Percentiles rank a stretch among this genome's conserved stretches.
phyloP scores from a whole-genome alignment of 2,888 invertebrate species.

The Nomada hirtipes region DNA sequence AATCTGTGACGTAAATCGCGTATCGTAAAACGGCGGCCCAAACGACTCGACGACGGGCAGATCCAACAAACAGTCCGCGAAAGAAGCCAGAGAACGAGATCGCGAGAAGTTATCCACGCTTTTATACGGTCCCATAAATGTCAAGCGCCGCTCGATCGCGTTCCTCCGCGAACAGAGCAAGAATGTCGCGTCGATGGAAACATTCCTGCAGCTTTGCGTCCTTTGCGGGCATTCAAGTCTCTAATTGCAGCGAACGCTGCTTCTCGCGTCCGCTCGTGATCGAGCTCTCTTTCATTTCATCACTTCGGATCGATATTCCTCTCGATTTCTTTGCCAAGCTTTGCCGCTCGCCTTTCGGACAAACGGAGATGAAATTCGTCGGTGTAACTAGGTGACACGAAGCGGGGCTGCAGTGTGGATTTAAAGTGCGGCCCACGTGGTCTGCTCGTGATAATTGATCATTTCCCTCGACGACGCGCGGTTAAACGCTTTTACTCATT shows the following conservation, averaged over 20 bases:
- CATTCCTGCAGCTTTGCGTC: neutral
- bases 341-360: neutral
- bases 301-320: neutral
- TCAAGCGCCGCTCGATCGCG: conserved; percentile 8
- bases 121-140: conserved; percentile 5
- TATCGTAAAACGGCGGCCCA: neutral
- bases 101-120: neutral
- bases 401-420: conserved; percentile 35
- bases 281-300: neutral
- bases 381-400: conserved; percentile 66
- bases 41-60: neutral
- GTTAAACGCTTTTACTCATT: conserved; percentile 55
- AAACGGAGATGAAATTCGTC: conserved; percentile 37
- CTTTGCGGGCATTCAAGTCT: conserved; percentile 41
- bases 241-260: conserved; percentile 18
- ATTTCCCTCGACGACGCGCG: conserved; percentile 74
- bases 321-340: neutral
- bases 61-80: neutral
- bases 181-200: conserved; percentile 13
- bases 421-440: conserved; percentile 74
- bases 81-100: neutral
- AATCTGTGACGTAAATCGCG: conserved; percentile 1
- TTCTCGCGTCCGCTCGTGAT: too few species aligned
- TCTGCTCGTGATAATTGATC: conserved; percentile 75
- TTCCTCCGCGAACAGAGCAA: conserved; percentile 9